Evolutionary conservation across 2,888 invertebrate species (phyloP), one percentile per base, ranked within the genome.

Genomic region (Creontiades dilutus): DNA sequence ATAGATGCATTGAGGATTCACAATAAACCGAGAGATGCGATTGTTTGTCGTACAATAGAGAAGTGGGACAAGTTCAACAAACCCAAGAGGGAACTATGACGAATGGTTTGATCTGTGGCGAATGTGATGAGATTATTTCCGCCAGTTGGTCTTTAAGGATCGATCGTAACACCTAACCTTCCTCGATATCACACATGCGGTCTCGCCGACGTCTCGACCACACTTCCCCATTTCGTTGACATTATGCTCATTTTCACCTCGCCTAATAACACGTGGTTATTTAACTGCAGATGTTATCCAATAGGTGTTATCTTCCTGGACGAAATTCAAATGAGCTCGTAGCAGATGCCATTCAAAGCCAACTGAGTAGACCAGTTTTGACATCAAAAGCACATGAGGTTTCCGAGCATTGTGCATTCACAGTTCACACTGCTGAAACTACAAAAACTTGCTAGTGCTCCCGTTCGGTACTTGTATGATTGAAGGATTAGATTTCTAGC

Each of bases 41-140:
- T 37, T 37, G 37, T 37, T 37, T 37, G 7, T 37, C 37, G 37
- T 37, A 16, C 52, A 19, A 68, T 27, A 27, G 13, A 19, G 23
- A 78, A 28, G 46, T 78, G 78, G 37, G 46, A 46, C 78, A 46
- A 78, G 78, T 78, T 78, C 78, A 78, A 37, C 46, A 46, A 2
- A 78, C 78, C 46, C 37, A 16, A 13, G 19, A 11, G 78, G 46
- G n/a, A 5, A 0, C 5, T 68, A 78, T 78, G 37, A 37, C 37
- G 37, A 37, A 46, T 78, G 0, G 78, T 78, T 37, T 37, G 85
- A 23, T 16, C 84, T 82, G 61, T 57, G 85, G n/a, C 85, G 23
- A 85, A 85, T 85, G 16, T 14, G 11, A 14, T 4, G 7, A 61
- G 57, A 85, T 85, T 85, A 61, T 85, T 61, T 85, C 85, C 85